These are phyloP conservation scores for Drosophila tripunctata DNA, from an alignment of 2,888 invertebrate genomes.

Conservation along the genomic window DNA sequence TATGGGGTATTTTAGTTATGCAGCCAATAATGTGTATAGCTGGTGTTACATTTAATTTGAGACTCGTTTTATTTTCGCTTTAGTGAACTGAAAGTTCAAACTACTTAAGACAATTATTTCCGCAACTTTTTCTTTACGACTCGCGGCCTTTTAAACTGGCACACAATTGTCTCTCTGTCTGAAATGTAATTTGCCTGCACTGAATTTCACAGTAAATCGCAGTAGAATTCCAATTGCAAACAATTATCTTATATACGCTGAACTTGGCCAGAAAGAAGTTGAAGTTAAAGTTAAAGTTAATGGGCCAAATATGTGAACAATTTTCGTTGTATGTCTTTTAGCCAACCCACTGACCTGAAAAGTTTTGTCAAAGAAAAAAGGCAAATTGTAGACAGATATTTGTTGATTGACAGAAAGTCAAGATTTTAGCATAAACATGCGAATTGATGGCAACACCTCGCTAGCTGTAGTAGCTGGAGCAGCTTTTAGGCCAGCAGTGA, in stretches of 20 bases:
- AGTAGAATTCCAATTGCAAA: slow-evolving; percentile 70
- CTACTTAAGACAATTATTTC: slow-evolving; percentile 77
- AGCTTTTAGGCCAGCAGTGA: slow-evolving; percentile 9
- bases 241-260: slow-evolving; percentile 65
- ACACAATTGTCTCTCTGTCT: slow-evolving; percentile 38
- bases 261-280: too few relatives aligned
- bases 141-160: slow-evolving; percentile 47
- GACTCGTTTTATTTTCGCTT: slow-evolving; percentile 26
- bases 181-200: slow-evolving; percentile 49
- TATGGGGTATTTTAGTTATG: slow-evolving; percentile 1
- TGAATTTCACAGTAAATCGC: slow-evolving; percentile 73
- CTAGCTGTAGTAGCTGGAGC: not conserved
- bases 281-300: slow-evolving; percentile 58
- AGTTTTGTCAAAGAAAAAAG: slow-evolving; percentile 22
- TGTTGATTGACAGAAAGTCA: slow-evolving; percentile 21
- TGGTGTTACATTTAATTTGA: slow-evolving; percentile 13
- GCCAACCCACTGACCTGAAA: slow-evolving; percentile 47
- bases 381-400: slow-evolving; percentile 11
- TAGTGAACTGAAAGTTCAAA: slow-evolving; percentile 67
- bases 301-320: slow-evolving; percentile 21
- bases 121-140: slow-evolving; percentile 69
- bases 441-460: slow-evolving; percentile 47
- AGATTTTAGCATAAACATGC: slow-evolving; percentile 64
- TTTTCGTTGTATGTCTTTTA: slow-evolving; percentile 2
- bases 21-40: not conserved